phyloP scores from a whole-genome alignment of 2,888 invertebrate species.

The Eumacrocentrus americanus region DNA sequence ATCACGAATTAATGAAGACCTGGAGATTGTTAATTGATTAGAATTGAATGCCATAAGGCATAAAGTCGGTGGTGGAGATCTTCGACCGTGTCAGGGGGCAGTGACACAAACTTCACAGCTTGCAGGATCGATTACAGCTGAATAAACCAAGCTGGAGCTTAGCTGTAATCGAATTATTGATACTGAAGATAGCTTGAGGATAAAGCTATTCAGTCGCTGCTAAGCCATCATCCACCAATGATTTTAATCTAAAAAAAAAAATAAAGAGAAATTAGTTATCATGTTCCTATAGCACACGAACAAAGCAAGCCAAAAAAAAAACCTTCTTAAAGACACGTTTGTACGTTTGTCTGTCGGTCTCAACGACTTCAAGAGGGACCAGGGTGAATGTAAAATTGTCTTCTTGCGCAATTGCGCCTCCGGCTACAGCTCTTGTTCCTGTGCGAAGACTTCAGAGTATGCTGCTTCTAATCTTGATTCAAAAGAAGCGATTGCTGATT shows the following conservation, averaged over 20 bases:
- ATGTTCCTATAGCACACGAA: too few species aligned
- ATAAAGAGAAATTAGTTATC: too few species aligned
- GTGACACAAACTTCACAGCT: background rate
- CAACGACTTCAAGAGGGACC: background rate
- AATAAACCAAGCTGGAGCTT: background rate
- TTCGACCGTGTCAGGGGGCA: too few species aligned
- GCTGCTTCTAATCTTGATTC: conserved; percentile 15
- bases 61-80: background rate
- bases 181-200: too few species aligned
- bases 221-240: too few species aligned
- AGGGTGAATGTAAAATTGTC: conserved; percentile 10
- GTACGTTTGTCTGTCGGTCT: background rate
- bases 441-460: background rate
- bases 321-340: too few species aligned
- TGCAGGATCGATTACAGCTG: background rate
- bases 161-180: background rate
- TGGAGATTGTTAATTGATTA: too few species aligned
- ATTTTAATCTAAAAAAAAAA: too few species aligned
- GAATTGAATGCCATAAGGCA: background rate
- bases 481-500: background rate
- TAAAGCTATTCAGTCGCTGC: too few species aligned
- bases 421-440: conserved; percentile 2
- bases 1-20: too few species aligned
- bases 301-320: too few species aligned
- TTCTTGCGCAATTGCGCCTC: conserved; percentile 5